Conservation (phyloP, 1,140 invertebrate species). For the Zaprionus africanus region DNA sequence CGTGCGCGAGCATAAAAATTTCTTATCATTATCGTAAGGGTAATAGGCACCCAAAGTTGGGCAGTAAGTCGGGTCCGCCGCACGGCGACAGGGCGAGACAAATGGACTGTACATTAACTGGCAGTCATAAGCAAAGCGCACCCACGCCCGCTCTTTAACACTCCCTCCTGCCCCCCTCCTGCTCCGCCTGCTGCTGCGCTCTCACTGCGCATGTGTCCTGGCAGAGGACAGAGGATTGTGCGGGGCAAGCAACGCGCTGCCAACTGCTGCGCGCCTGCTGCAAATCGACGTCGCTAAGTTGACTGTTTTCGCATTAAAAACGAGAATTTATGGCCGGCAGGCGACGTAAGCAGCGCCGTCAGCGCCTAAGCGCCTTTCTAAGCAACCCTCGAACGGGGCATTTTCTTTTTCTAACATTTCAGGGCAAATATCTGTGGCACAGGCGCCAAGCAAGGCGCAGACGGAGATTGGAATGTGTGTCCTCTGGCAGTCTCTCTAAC, state of each 20-base stretch:
- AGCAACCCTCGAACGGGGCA: constrained; percentile 41
- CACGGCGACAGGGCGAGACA: constrained; percentile 9
- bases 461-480: constrained; percentile 68
- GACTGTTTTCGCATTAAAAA: constrained; percentile 84
- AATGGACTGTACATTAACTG: constrained; percentile 30
- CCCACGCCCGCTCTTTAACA: background rate
- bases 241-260: constrained; percentile 1
- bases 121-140: constrained; percentile 1
- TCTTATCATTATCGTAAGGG: constrained; percentile 83
- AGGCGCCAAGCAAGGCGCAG: constrained; percentile 65
- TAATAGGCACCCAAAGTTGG: constrained; percentile 81
- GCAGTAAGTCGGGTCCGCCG: constrained; percentile 71
- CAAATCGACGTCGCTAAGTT: constrained; percentile 79
- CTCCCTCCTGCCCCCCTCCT: too few species aligned
- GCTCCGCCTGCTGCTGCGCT: background rate
- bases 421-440: constrained; percentile 79
- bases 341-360: constrained; percentile 19
- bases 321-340: constrained; percentile 73
- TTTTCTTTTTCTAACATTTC: constrained; percentile 79
- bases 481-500: background rate
- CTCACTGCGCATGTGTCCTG: constrained; percentile 62
- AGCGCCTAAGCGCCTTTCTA: constrained; percentile 61
- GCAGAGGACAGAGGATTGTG: background rate
- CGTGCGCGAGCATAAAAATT: constrained; percentile 71
- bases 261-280: constrained; percentile 58